phyloP scores from a whole-genome alignment of 2,888 invertebrate species.

The Imbricaverruca yamaguchii region DNA sequence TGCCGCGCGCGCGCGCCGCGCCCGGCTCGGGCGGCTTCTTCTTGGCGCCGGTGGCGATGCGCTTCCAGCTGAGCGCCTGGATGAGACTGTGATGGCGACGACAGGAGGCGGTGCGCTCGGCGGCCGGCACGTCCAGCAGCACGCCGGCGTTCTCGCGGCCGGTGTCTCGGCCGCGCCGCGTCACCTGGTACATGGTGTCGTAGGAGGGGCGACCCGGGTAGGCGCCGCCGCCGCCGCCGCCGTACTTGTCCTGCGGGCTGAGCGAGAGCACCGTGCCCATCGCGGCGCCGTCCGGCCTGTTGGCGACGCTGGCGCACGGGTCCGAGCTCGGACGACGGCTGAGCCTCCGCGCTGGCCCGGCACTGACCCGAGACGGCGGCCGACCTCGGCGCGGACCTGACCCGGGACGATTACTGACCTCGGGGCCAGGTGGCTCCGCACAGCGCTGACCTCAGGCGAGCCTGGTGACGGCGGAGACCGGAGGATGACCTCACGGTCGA shows the following conservation, averaged over 20 bases:
- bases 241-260: constrained; percentile 73
- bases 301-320: neutral
- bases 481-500: too few species aligned
- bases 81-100: constrained; percentile 92
- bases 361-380: too few species aligned
- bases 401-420: too few species aligned
- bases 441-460: too few species aligned
- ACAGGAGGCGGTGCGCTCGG: constrained; percentile 40
- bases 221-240: constrained; percentile 45
- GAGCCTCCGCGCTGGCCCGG: neutral
- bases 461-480: too few species aligned
- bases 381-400: too few species aligned
- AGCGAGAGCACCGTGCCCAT: constrained; percentile 97
- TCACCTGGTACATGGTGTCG: constrained; percentile 12
- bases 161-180: constrained; percentile 25
- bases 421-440: too few species aligned
- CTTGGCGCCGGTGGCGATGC: constrained; percentile 69
- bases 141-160: constrained; percentile 26
- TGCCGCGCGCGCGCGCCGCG: constrained; percentile 42
- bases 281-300: neutral
- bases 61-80: constrained; percentile 91
- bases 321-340: neutral
- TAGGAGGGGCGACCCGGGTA: constrained; percentile 2
- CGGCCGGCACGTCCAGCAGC: constrained; percentile 23
- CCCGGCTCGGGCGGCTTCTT: constrained; percentile 64